These are phyloP conservation scores for Trichoplusia ni DNA, from an alignment of 1,140 invertebrate genomes.

Conservation along the genomic window DNA sequence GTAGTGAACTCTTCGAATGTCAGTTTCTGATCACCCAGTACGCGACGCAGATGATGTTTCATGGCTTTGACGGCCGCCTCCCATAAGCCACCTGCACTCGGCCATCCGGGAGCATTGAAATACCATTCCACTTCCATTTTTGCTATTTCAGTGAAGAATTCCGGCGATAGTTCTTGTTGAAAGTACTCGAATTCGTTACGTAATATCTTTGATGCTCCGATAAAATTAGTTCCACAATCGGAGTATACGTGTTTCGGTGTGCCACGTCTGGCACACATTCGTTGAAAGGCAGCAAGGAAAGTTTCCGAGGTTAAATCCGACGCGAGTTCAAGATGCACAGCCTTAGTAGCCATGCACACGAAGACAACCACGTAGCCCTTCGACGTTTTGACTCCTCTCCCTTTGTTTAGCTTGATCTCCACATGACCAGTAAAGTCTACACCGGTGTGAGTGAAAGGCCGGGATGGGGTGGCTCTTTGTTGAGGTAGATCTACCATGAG, in stretches of 20 bases:
- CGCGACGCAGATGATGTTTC: not conserved
- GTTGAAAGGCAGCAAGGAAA: conserved; percentile 58
- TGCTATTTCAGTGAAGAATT: not conserved
- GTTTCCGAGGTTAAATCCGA: conserved; percentile 56
- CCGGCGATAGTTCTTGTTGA: not conserved
- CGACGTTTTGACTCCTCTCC: conserved; percentile 37
- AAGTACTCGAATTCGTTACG: not conserved
- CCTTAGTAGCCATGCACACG: conserved; percentile 62
- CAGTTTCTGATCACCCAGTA: conserved; percentile 10
- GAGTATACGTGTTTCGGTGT: not conserved
- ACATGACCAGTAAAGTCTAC: conserved; percentile 57
- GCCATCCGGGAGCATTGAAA: conserved; percentile 4
- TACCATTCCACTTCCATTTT: conserved; percentile 11
- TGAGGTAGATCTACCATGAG: conserved; percentile 51
- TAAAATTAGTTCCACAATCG: conserved; percentile 20
- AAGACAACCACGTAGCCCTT: conserved; percentile 66
- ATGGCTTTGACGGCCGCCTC: not conserved
- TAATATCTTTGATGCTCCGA: not conserved
- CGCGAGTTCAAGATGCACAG: conserved; percentile 72
- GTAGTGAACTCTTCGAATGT: conserved; percentile 8
- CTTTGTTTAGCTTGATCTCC: conserved; percentile 36
- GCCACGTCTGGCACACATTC: conserved; percentile 47
- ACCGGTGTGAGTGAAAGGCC: conserved; percentile 47
- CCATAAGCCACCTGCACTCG: not conserved
- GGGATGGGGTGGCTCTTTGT: conserved; percentile 8